These are phyloP conservation scores for Pan paniscus DNA, from an alignment of 2,113 vertebrate species.

Conservation along the genomic window DNA sequence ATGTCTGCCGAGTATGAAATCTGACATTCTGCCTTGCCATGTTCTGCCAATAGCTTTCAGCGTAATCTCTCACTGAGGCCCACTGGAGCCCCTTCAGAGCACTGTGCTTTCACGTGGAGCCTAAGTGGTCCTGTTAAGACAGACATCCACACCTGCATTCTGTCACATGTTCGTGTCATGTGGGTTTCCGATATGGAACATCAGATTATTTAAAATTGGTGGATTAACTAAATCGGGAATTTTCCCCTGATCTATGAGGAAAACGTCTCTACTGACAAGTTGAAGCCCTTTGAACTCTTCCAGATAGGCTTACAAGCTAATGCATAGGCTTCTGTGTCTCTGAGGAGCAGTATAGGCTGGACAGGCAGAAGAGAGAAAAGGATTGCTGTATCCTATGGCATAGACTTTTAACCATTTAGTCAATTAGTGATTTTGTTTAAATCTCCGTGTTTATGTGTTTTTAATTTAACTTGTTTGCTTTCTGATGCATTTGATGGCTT, in stretches of 20 bases:
- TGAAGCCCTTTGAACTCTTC: background rate
- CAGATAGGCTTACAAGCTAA: background rate
- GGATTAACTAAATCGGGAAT: conserved; percentile 47
- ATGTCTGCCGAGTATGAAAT: conserved; percentile 83
- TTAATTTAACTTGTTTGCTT: conserved; percentile 70
- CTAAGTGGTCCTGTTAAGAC: conserved; percentile 65
- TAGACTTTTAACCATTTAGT: background rate
- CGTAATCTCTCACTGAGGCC: conserved; percentile 70
- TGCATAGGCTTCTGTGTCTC: background rate
- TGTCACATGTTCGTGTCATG: conserved; percentile 48
- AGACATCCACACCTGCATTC: conserved; percentile 67
- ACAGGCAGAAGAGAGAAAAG: background rate
- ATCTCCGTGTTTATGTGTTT: conserved; percentile 55
- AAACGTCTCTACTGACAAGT: conserved; percentile 8
- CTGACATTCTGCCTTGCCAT: conserved; percentile 83
- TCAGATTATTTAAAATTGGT: conserved; percentile 42
- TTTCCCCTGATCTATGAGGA: background rate
- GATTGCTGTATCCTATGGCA: background rate
- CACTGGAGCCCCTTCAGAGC: conserved; percentile 54
- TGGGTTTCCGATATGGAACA: background rate
- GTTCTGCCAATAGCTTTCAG: conserved; percentile 75
- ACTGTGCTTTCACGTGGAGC: conserved; percentile 50
- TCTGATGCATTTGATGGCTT: conserved; percentile 56
- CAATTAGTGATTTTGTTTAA: conserved; percentile 60
- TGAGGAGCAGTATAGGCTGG: background rate